Percentiles rank a stretch among this genome's conserved stretches.
These are phyloP conservation scores for Aethina tumida DNA, from an alignment of 1,140 invertebrate genomes.

Conservation along the genomic window DNA sequence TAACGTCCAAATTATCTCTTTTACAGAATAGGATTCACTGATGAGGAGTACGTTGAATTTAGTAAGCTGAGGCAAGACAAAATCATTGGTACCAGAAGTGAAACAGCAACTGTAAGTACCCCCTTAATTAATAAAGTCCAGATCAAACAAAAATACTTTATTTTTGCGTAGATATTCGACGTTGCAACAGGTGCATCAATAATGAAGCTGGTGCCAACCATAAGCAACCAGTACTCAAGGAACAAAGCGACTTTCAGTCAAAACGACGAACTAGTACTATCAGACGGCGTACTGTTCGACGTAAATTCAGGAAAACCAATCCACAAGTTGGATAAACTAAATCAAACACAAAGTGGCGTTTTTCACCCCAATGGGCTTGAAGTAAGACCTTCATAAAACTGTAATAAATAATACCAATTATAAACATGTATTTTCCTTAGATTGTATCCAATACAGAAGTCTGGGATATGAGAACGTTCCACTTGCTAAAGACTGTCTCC, in stretches of 20 bases:
- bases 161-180: slow-evolving; percentile 76
- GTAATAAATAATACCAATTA: background rate
- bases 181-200: slow-evolving; percentile 69
- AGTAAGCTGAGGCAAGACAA: slow-evolving; percentile 77
- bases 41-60: slow-evolving; percentile 87
- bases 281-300: slow-evolving; percentile 96
- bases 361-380: slow-evolving; percentile 97
- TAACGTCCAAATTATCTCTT: background rate
- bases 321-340: slow-evolving; percentile 97
- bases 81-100: slow-evolving; percentile 72
- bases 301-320: slow-evolving; percentile 76
- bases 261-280: slow-evolving; percentile 86
- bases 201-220: slow-evolving; percentile 61
- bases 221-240: slow-evolving; percentile 86
- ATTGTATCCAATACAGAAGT: slow-evolving; percentile 80
- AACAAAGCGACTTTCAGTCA: slow-evolving; percentile 92
- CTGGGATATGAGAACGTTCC: slow-evolving; percentile 94
- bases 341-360: slow-evolving; percentile 86
- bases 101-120: slow-evolving; percentile 54
- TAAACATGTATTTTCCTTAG: slow-evolving; percentile 33
- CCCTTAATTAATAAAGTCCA: slow-evolving; percentile 11
- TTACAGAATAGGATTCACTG: slow-evolving; percentile 55
- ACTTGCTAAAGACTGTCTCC: slow-evolving; percentile 86
- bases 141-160: slow-evolving; percentile 7
- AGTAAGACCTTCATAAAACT: slow-evolving; percentile 40